A percentile compares a stretch with the other conserved stretches of the same genome.
These are phyloP conservation scores for Syngnathus scovelli DNA, from an alignment of 2,113 vertebrate genomes.

Conservation along the genomic window DNA sequence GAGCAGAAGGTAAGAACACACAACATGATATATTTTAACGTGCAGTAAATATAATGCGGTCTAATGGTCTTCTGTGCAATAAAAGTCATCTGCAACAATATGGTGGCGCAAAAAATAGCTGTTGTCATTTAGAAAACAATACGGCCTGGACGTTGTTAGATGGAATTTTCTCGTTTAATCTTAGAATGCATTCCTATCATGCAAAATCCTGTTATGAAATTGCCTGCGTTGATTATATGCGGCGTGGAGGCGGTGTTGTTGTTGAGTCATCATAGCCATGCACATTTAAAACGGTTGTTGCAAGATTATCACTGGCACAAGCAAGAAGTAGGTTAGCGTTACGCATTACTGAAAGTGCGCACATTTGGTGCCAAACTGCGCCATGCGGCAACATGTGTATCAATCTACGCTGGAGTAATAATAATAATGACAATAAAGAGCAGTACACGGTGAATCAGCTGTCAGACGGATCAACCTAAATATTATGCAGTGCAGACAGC, in stretches of 20 bases:
- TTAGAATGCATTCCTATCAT: background rate
- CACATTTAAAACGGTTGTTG: background rate
- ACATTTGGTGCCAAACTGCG: constrained; percentile 1
- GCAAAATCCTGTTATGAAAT: background rate
- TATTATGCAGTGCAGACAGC: constrained; percentile 53
- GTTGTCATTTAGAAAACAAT: background rate
- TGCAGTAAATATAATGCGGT: background rate
- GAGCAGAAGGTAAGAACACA: constrained; percentile 54
- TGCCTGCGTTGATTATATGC: background rate
- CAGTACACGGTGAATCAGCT: constrained; percentile 43
- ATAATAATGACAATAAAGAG: background rate
- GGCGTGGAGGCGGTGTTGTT: background rate
- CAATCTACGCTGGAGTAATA: background rate
- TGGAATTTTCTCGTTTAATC: background rate
- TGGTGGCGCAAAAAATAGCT: constrained; percentile 9
- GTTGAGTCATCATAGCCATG: background rate
- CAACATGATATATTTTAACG: background rate
- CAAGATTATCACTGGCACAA: no score
- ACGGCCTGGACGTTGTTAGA: background rate
- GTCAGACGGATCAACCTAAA: constrained; percentile 32
- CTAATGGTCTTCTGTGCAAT: constrained; percentile 4
- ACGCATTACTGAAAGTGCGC: background rate
- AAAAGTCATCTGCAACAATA: background rate
- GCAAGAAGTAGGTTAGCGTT: background rate
- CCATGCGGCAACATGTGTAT: background rate